These are phyloP conservation scores for Aphelinus atriplicis DNA, from an alignment of 1,140 invertebrate species.

Conservation along the genomic window DNA sequence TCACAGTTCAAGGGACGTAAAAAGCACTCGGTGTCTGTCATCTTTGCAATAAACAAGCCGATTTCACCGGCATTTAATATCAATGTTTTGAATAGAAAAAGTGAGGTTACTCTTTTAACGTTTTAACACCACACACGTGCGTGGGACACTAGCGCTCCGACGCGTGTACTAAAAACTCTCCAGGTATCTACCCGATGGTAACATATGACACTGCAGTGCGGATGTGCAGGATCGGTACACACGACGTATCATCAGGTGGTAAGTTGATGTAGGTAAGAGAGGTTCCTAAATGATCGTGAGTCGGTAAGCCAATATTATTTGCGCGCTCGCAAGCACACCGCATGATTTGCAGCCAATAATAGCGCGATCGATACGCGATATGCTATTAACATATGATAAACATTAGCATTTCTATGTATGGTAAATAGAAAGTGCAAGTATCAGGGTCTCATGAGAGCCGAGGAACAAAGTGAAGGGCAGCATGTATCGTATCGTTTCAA, in stretches of 20 bases:
- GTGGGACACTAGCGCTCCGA: no score
- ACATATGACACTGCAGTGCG: no score
- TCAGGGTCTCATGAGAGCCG: slow-evolving; percentile 20
- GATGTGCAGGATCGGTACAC: no score
- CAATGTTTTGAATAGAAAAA: no score
- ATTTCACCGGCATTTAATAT: neutral
- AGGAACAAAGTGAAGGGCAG: neutral
- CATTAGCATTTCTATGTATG: slow-evolving; percentile 33
- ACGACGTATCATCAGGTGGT: no score
- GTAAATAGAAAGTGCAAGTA: slow-evolving; percentile 37
- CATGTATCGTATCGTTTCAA: no score
- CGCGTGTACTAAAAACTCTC: no score
- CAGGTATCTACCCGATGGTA: no score
- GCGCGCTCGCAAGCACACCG: neutral
- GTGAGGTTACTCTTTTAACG: no score
- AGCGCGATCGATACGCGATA: slow-evolving; percentile 2
- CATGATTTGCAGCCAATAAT: slow-evolving; percentile 12
- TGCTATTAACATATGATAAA: slow-evolving; percentile 32
- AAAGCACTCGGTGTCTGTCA: slow-evolving; percentile 41
- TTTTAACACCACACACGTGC: no score
- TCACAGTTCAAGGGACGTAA: slow-evolving; percentile 71
- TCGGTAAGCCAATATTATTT: neutral
- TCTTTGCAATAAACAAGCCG: slow-evolving; percentile 16
- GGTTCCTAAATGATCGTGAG: neutral
- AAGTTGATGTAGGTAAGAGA: neutral